Percentiles rank a stretch among this genome's conserved stretches.
phyloP scores from a whole-genome alignment of 2,797 vertebrate genomes.

The Ciconia nigra region DNA sequence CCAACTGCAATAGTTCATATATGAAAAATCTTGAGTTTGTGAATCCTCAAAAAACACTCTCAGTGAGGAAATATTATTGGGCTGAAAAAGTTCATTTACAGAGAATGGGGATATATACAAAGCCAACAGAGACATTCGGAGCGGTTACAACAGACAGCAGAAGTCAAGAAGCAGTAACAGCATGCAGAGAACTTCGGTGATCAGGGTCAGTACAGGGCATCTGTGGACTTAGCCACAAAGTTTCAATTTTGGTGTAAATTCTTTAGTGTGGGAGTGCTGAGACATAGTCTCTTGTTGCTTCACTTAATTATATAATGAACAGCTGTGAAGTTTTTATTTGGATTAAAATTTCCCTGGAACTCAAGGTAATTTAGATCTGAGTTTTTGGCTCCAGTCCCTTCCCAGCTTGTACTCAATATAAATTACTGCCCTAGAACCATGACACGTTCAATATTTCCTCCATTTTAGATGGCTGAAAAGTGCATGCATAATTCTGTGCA shows the following conservation, averaged over 20 bases:
- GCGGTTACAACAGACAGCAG: neutral
- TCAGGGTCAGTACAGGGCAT: neutral
- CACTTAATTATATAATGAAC: slow-evolving; percentile 7
- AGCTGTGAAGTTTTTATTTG: slow-evolving; percentile 37
- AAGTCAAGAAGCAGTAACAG: neutral
- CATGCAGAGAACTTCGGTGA: neutral
- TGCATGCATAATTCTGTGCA: slow-evolving; percentile 56
- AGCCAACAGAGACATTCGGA: neutral
- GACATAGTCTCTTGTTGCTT: neutral
- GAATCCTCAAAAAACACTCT: neutral
- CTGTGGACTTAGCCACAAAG: neutral
- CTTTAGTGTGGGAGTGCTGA: neutral
- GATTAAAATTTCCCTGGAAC: slow-evolving; percentile 36
- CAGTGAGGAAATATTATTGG: neutral
- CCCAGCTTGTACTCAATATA: slow-evolving; percentile 62
- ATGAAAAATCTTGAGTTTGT: neutral
- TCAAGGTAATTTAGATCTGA: slow-evolving; percentile 36
- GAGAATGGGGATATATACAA: neutral
- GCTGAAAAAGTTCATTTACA: neutral
- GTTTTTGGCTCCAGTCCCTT: slow-evolving; percentile 30
- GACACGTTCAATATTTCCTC: slow-evolving; percentile 51
- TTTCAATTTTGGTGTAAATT: neutral
- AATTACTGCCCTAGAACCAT: slow-evolving; percentile 54
- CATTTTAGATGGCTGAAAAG: slow-evolving; percentile 43
- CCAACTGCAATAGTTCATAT: neutral